Evolutionary conservation across 2,888 invertebrate genomes (phyloP).

Genomic region (Drosophila mettleri): DNA sequence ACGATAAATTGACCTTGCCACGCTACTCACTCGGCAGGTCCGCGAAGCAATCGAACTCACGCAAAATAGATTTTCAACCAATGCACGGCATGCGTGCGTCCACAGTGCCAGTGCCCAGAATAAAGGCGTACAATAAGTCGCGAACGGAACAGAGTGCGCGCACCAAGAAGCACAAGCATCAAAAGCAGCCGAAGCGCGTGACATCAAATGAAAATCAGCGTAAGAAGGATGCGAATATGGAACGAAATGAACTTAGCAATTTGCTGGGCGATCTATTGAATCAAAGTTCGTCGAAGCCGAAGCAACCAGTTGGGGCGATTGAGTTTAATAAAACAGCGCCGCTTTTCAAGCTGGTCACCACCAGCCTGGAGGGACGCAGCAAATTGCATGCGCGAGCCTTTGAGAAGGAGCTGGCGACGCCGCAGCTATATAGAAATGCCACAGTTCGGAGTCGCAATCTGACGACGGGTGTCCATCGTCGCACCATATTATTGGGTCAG

Average conservation of each 20-base stretch:
- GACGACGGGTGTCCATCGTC: background rate
- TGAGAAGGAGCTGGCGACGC: constrained; percentile 21
- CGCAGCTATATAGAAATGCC: constrained; percentile 12
- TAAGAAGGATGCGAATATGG: background rate
- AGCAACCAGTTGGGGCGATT: background rate
- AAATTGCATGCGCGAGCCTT: constrained; percentile 14
- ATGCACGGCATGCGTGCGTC: background rate
- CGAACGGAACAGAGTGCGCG: background rate
- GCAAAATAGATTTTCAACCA: background rate
- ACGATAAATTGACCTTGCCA: background rate
- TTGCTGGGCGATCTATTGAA: constrained; percentile 31
- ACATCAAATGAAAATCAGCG: background rate
- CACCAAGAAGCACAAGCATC: background rate
- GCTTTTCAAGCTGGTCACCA: constrained; percentile 30
- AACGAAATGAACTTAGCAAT: constrained; percentile 8
- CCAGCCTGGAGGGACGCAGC: constrained; percentile 29
- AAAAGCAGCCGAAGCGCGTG: fast-evolving
- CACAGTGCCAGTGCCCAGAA: background rate
- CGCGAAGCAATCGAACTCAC: background rate
- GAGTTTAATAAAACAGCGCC: constrained; percentile 33
- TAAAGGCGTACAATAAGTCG: background rate
- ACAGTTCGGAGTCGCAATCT: background rate
- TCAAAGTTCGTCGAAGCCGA: background rate
- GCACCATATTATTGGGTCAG: background rate
- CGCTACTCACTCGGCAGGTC: background rate